These are phyloP conservation scores for Taeniopygia guttata DNA, from an alignment of 2,797 vertebrate genomes.

Conservation along the genomic window DNA sequence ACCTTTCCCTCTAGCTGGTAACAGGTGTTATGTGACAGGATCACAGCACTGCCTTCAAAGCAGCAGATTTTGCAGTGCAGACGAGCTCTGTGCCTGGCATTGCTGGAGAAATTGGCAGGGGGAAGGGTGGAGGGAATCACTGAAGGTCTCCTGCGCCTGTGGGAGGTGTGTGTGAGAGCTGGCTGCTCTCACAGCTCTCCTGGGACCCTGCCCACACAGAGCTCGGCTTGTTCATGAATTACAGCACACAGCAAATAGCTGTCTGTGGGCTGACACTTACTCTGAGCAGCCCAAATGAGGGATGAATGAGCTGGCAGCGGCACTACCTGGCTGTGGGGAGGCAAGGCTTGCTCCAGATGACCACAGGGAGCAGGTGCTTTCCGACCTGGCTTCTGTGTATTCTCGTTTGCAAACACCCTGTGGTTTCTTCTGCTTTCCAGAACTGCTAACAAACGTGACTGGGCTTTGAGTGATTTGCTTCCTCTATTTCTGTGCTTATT, in stretches of 20 bases:
- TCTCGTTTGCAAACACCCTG: background rate
- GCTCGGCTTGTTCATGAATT: background rate
- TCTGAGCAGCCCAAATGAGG: background rate
- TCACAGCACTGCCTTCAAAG: background rate
- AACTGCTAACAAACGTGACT: background rate
- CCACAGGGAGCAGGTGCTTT: background rate
- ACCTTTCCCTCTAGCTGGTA: background rate
- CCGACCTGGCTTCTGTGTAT: background rate
- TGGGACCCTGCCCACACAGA: background rate
- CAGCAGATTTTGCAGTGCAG: background rate
- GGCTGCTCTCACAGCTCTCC: background rate
- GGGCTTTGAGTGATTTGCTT: background rate
- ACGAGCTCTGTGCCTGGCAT: background rate
- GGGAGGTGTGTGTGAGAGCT: background rate
- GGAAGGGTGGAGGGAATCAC: background rate
- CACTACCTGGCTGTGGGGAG: background rate
- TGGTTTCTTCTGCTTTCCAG: background rate
- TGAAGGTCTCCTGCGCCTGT: background rate
- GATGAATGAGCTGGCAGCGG: background rate
- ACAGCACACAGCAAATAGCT: background rate
- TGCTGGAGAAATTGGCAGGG: background rate
- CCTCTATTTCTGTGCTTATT: background rate
- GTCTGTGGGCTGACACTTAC: background rate
- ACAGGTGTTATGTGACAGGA: background rate
- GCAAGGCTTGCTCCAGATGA: background rate